Evolutionary conservation across 2,113 vertebrate genomes (phyloP).

Genomic region (Rousettus leschenaultii): DNA sequence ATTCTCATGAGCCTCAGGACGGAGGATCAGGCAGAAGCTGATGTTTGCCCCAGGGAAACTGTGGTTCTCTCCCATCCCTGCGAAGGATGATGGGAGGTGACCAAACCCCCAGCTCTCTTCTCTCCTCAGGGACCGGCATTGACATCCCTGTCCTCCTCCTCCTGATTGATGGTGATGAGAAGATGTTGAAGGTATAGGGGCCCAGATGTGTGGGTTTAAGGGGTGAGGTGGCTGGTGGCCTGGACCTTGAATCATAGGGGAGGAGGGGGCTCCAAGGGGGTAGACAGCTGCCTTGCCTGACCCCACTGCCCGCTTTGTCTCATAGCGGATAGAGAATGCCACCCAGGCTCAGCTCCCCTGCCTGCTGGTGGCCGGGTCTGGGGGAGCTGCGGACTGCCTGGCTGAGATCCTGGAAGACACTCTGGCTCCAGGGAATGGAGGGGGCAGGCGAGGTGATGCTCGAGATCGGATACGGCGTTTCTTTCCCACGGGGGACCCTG

Average conservation of each 20-base stretch:
- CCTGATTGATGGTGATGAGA: conserved; percentile 86
- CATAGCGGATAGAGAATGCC: conserved; percentile 86
- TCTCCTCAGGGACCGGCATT: conserved; percentile 86
- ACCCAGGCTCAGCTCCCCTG: conserved; percentile 87
- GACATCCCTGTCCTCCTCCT: conserved; percentile 93
- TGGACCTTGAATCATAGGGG: not conserved
- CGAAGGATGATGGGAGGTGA: not conserved
- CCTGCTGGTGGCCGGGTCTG: conserved; percentile 87
- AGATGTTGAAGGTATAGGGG: conserved; percentile 85
- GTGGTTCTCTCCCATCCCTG: not conserved
- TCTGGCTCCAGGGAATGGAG: conserved; percentile 63
- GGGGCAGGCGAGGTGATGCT: conserved; percentile 57
- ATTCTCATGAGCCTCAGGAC: not conserved
- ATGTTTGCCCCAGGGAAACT: not conserved
- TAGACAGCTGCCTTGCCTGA: not conserved
- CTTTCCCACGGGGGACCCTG: conserved; percentile 61
- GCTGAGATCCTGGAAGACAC: conserved; percentile 85
- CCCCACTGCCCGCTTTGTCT: not conserved
- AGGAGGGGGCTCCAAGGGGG: not conserved
- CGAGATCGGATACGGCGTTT: conserved; percentile 27
- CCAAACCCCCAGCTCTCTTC: not conserved
- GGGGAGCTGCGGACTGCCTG: conserved; percentile 87
- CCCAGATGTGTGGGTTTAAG: not conserved
- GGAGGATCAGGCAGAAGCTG: not conserved
- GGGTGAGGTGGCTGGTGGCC: not conserved